Base-by-base conservation (phyloP, 2,888 invertebrate genomes). In the Silvanus unidentatus region DNA sequence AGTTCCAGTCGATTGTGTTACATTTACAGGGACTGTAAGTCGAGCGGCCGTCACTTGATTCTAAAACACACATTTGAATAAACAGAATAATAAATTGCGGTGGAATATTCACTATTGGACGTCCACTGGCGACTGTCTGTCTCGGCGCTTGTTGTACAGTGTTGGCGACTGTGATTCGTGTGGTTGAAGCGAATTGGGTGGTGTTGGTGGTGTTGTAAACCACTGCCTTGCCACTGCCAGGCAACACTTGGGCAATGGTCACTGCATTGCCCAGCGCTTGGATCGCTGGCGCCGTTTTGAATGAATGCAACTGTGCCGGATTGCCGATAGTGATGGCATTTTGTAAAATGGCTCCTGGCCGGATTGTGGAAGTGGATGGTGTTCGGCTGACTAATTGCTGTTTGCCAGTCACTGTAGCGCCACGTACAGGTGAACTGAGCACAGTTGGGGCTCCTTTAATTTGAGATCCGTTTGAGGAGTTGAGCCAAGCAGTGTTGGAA, bases 301-400 rank as follows among this genome's bases (percentile, higher is more conserved):
- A 70, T 29, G 70, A 62, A 48, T 66, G 65, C 15, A 66, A 50
- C 63, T 68, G 69, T 47, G 62, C 64, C 32, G 64, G 51, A 53
- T 69, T 70, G 40, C 70, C 71, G 22, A 71, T 66, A 16, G 67
- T 65, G 44, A 72, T 71, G 10, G 70, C 67, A 43, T 69, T 70
- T 54, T 71, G 71, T 45, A 72, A 55, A 41, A 72, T 69, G 8
- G 71, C 66, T 8, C 68, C 64, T 11, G 70, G 67, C 42, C 69
- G 58, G 37, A 71, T 64, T 28, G 67, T 60, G 11, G 69, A 59
- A 6, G 69, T 59, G 42, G 62, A 55, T 48, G 63, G 67, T 2
- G 63, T 39, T 2, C 57, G 22, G 11, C 55, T 48, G 15, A 58
- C 45, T n/a, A 71, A 53, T 29, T 68, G 66, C 6, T 64, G 65